Conservation (phyloP, 2,888 invertebrate genomes). For the Athalia circularis region DNA sequence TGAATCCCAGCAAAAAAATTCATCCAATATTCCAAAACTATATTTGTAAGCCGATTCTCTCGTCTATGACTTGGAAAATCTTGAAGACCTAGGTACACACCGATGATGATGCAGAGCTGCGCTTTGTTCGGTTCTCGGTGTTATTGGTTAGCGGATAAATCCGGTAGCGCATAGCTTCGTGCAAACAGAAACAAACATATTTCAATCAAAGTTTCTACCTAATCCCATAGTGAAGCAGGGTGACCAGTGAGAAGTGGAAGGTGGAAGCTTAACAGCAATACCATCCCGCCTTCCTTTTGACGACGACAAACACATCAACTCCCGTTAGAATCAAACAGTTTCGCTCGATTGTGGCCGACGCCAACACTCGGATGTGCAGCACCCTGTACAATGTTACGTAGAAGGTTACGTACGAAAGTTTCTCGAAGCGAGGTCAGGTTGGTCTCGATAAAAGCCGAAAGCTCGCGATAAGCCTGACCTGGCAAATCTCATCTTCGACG, state of each 20-base stretch:
- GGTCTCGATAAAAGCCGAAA: constrained; percentile 36
- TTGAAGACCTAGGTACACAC: not conserved
- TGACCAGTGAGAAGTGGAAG: constrained; percentile 46
- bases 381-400: not conserved
- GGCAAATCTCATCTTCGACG: constrained; percentile 35
- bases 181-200: constrained; percentile 68
- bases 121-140: constrained; percentile 12
- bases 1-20: not conserved
- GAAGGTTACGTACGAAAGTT: constrained; percentile 27
- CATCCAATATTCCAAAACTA: too few species aligned
- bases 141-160: constrained; percentile 31
- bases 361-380: constrained; percentile 39
- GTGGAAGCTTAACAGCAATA: constrained; percentile 44
- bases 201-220: constrained; percentile 68
- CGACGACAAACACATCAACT: constrained; percentile 15
- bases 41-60: too few species aligned
- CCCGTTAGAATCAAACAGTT: constrained; percentile 36
- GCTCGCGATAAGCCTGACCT: constrained; percentile 40
- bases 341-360: constrained; percentile 31
- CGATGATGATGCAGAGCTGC: not conserved
- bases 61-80: too few species aligned
- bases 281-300: constrained; percentile 16
- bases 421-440: constrained; percentile 32
- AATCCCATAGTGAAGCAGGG: constrained; percentile 54
- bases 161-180: constrained; percentile 16